phyloP scores from a whole-genome alignment of 2,797 vertebrate species.

The Phrynocephalus guinanensis region DNA sequence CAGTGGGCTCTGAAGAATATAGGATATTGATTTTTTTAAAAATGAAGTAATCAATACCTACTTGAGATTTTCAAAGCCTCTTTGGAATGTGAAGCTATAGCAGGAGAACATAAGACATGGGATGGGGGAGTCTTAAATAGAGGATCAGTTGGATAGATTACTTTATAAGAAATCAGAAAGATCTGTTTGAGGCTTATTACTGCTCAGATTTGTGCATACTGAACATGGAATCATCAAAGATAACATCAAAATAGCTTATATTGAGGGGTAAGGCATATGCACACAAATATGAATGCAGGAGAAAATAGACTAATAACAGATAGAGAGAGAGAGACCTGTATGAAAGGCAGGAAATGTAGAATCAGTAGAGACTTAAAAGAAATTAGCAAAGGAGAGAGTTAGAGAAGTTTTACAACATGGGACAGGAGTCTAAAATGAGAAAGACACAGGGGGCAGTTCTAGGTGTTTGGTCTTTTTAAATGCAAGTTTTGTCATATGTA shows the following conservation, averaged over 20 bases:
- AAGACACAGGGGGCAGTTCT: background rate
- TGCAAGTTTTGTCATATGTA: background rate
- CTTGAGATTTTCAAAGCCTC: constrained; percentile 60
- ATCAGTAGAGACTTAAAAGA: constrained; percentile 27
- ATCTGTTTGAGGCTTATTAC: constrained; percentile 49
- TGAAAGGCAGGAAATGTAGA: constrained; percentile 8
- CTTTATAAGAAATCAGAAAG: constrained; percentile 63
- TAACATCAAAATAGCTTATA: constrained; percentile 50
- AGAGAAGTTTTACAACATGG: background rate
- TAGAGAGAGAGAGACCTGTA: constrained; percentile 8
- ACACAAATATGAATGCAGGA: too few species aligned
- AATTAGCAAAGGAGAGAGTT: background rate
- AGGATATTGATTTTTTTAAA: constrained; percentile 41
- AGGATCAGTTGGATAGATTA: constrained; percentile 59
- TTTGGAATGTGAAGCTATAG: constrained; percentile 57
- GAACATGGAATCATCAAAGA: constrained; percentile 34
- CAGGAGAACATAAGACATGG: constrained; percentile 42
- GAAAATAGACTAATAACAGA: constrained; percentile 36
- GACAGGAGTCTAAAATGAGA: background rate
- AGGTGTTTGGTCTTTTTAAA: background rate
- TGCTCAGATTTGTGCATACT: constrained; percentile 45
- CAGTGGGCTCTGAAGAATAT: constrained; percentile 43
- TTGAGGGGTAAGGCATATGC: constrained; percentile 7
- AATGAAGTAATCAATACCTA: constrained; percentile 63
- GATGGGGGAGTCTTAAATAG: constrained; percentile 2